Conservation (phyloP, 2,888 invertebrate species). For the Cryptus viduatorius region DNA sequence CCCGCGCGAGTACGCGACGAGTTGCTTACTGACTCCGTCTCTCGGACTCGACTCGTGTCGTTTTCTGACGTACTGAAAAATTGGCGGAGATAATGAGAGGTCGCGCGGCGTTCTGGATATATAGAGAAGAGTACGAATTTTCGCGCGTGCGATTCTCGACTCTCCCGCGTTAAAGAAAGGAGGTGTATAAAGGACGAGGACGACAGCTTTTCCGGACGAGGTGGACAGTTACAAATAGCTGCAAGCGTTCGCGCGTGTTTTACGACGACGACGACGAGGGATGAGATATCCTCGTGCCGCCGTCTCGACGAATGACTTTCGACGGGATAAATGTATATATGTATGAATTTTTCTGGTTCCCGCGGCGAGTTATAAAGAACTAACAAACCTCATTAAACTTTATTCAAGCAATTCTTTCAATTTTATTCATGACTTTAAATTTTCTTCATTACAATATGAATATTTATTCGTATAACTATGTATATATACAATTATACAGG, state of each 20-base stretch:
- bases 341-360: neutral
- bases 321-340: constrained; percentile 7
- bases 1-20: constrained; percentile 28
- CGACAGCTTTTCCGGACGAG: constrained; percentile 51
- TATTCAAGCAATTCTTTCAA: constrained; percentile 53
- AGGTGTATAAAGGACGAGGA: constrained; percentile 25
- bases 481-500: neutral
- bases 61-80: constrained; percentile 50
- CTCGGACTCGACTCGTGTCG: constrained; percentile 9
- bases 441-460: constrained; percentile 3
- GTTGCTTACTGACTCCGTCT: constrained; percentile 37
- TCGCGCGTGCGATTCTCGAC: constrained; percentile 24
- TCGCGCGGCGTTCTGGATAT: constrained; percentile 26
- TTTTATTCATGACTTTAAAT: constrained; percentile 3
- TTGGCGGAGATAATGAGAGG: constrained; percentile 61
- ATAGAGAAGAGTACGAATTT: neutral
- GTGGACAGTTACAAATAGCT: constrained; percentile 67
- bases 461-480: constrained; percentile 2
- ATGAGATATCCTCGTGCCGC: constrained; percentile 24
- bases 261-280: constrained; percentile 16
- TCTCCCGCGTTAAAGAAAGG: neutral
- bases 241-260: constrained; percentile 54
- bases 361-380: neutral
- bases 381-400: constrained; percentile 19
- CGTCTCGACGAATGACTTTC: constrained; percentile 23